A percentile compares a stretch with the other conserved stretches of the same genome.
Evolutionary conservation across 2,113 vertebrate genomes (phyloP).

Genomic region (Capra hircus): DNA sequence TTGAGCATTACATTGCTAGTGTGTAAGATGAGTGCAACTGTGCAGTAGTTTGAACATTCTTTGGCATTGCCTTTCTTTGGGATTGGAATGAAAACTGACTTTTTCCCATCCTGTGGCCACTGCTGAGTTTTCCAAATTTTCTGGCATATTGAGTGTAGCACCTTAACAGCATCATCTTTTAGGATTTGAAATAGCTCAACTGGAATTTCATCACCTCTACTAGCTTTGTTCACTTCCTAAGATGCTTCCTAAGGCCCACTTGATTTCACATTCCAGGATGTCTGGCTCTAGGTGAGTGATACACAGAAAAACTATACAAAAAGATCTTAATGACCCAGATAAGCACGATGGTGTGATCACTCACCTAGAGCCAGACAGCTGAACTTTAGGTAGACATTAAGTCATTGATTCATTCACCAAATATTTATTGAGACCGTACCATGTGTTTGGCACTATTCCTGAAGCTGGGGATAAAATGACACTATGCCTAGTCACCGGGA

Average conservation of each 20-base stretch:
- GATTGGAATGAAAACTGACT: background rate
- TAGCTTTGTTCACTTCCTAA: background rate
- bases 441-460: background rate
- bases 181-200: background rate
- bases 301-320: background rate
- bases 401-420: background rate
- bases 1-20: background rate
- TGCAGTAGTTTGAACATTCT: background rate
- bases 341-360: background rate
- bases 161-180: background rate
- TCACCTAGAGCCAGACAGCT: background rate
- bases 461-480: background rate
- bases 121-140: background rate
- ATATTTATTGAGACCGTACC: background rate
- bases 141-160: background rate
- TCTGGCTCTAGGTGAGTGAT: background rate
- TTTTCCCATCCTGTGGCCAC: background rate
- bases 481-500: background rate
- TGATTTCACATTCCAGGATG: background rate
- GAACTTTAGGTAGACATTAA: background rate
- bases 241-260: background rate
- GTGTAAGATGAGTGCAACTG: background rate
- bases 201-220: background rate
- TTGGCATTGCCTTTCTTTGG: background rate
- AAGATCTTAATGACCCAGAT: background rate